Base-by-base conservation (phyloP, 2,113 vertebrate genomes). In the Lethenteron camtschaticum region DNA sequence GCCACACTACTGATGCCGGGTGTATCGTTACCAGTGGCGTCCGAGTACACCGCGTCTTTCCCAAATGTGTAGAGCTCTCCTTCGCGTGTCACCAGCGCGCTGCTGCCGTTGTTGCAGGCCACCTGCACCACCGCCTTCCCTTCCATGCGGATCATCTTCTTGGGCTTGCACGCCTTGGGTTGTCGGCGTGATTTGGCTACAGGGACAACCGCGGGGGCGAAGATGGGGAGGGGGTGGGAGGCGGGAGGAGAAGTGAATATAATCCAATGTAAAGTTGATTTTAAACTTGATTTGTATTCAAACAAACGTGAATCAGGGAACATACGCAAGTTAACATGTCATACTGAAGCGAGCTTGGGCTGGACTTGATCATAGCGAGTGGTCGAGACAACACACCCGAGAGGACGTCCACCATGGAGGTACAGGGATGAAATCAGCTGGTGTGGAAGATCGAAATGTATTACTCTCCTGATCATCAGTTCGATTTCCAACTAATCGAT, bases 41-140 rank as follows among this genome's bases (percentile, higher is more conserved):
- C 94, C 73, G 90, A 95, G 77, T 97, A 99, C 81, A 97, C 90
- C 63, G 94, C 94, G 80, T 99, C 94, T 82, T 99, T 99, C 73
- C 94, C 94, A 80, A 99, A 99, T 92, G 96, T 95, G 79, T 91
- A 99, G n/a, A 99, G 85, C 74, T 97, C 94, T 75, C 94, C 94
- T 71, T 99, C 94, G 79, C 96, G 96, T 74, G 92, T 96, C 77
- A 94, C 83, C 20, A 97, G 87, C 73, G 90, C 96, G 81, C 94
- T 99, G 80, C 94, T 99, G 76, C 94, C 94, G 68, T 96, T 99
- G 83, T 99, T 99, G 76, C 94, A 97, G 0, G 92, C 89, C 10
- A 89, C 91, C 74, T 85, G 85, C 14, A 96, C 80, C 2, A 91
- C 90, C 63, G 79, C 86, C 79, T 97, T 99, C 71, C 89, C 89